Conservation (phyloP, 2,888 invertebrate genomes). For the Caenorhabditis doughertyi region DNA sequence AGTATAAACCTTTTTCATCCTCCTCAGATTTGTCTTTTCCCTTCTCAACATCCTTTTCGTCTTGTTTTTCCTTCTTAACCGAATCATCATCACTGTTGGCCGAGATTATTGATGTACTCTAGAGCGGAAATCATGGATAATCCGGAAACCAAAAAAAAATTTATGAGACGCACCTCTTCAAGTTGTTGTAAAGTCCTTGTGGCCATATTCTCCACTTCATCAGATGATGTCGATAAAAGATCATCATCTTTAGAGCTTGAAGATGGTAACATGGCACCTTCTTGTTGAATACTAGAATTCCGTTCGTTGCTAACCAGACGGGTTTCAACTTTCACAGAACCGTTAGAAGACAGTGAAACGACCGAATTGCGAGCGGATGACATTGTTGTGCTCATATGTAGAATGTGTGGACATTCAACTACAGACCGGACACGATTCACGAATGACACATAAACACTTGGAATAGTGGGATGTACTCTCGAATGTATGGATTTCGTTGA, state of each 20-base stretch:
- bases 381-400: constrained; percentile 59
- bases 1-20: constrained; percentile 49
- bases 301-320: constrained; percentile 63
- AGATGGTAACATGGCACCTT: constrained; percentile 78
- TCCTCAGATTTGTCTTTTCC: constrained; percentile 31
- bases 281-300: constrained; percentile 62
- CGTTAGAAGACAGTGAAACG: constrained; percentile 74
- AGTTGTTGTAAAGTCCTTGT: constrained; percentile 75
- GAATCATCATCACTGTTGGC: constrained; percentile 61
- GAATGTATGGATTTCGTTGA: constrained; percentile 53
- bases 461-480: constrained; percentile 59
- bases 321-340: constrained; percentile 70
- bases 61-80: constrained; percentile 55
- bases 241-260: constrained; percentile 78
- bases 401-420: constrained; percentile 46
- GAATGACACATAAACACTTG: constrained; percentile 56
- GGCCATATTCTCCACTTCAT: constrained; percentile 79
- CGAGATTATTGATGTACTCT: constrained; percentile 63
- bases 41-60: constrained; percentile 61
- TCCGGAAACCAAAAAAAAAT: constrained; percentile 16
- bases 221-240: constrained; percentile 74
- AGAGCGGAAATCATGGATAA: constrained; percentile 24
- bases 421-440: constrained; percentile 39
- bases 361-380: constrained; percentile 76
- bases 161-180: constrained; percentile 68